Base-by-base conservation (phyloP, 2,888 invertebrate genomes). In the Ophion ellenae region DNA sequence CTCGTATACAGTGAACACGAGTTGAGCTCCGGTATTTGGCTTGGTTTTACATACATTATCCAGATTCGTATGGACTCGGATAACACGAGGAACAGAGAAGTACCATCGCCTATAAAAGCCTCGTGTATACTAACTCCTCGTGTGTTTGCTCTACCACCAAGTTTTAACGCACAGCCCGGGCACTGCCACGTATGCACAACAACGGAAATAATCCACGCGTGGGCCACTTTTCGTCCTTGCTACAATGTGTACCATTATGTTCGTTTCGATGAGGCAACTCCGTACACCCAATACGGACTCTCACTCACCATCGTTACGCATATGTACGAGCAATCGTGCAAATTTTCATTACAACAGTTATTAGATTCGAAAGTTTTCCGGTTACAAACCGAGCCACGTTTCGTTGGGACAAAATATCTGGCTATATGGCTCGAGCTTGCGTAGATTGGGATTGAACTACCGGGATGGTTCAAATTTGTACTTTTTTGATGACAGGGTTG, bases 21-120 rank as follows among this genome's bases (percentile, higher is more conserved):
- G 64, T 71, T 83, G 66, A 73, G 63, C 64, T 71, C 63, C 80
- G 80, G 80, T 84, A 84, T 84, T 84, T 84, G 84, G 84, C 80
- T 84, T 84, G 84, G 84, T 84, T 84, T 84, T 84, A 84, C 84
- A 84, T 84, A 84, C 80, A 84, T 84, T 84, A 84, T 76, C 75
- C 70, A 80, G 76, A 32, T 64, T 71, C 24, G 75, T 66, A 64
- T 84, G 64, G 40, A 84, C 66, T 64, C 64, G 74, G 47, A 74
- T 74, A 32, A 36, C 74, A 73, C 69, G 45, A 61, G 24, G 28
- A 32, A 59, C n/a, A 74, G 40, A 40, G 28, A 63, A 63, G 63
- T 45, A 74, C 59, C 36, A 32, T 59, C 36, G 53, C 11, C 73
- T 53, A 32, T 64, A 71, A 76, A 80, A 84, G 75, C 64, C 75